Evolutionary conservation across 30 jellyfish, hydroid and myxozoan species (phyloP), one percentile per base, ranked within the genome.

Genomic region (Sanderia malayensis): DNA sequence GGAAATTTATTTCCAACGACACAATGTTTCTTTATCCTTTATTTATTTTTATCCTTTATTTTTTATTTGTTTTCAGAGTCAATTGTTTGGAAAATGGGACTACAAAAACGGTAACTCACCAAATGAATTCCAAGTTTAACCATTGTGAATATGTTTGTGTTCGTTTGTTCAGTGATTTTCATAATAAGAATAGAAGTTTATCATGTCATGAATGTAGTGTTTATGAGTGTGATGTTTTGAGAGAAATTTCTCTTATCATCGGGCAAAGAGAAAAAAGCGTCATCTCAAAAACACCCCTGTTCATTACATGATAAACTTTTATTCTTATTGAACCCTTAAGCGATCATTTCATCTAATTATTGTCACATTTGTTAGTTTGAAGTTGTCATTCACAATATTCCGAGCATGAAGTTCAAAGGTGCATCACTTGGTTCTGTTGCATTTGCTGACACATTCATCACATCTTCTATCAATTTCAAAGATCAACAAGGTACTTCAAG

Each of bases 401-500:
- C 86, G 2, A 74, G 86, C 32, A 9, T 58, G 0, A 37, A 74
- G 25, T 30, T 23, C 53, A 26, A 37, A 52, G 77, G 86, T 1
- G 53, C 58, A 44, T 58, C 59, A 6, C 86, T 58, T 1, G 86
- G 86, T 11, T 74, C 86, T 7, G 75, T 74, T 19, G 21, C 59
- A 22, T 74, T 58, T 34, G 20, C 86, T 1, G 86, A 74, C 24
- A 74, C 86, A 20, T 58, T 74, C 47, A 34, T 74, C 44, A 59
- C 32, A 22, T 74, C 86, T 1, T 53, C 86, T 21, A 59, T 74
- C 31, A 49, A 60, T 15, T 28, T 74, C 30, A 2, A 34, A 2
- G 55, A 41, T 41, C 8, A 41, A 6, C 15, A n/a, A n/a, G n/a
- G n/a, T n/a, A n/a, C n/a, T n/a, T n/a, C n/a, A n/a, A n/a, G n/a